These are phyloP conservation scores for Phrynocephalus versicolor DNA, from an alignment of 2,113 vertebrate genomes.

Conservation along the genomic window DNA sequence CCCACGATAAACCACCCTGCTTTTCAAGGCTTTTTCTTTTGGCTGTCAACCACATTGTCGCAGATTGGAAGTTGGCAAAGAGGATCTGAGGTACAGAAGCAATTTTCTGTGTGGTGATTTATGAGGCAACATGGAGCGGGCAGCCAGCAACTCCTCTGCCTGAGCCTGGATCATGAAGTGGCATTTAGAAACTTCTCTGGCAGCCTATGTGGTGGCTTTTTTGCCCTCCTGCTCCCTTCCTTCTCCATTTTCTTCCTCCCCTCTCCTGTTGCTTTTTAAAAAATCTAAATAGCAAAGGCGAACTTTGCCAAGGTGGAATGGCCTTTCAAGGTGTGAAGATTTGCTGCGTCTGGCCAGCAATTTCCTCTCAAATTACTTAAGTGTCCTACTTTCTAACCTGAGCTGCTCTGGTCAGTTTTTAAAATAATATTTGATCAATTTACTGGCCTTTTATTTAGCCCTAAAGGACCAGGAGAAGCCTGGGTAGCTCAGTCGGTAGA, in stretches of 20 bases:
- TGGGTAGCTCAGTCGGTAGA: too few relatives aligned
- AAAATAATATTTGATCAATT: too few relatives aligned
- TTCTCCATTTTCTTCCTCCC: neutral
- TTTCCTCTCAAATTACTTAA: neutral
- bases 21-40: conserved; percentile 40
- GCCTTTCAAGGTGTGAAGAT: neutral
- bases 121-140: neutral
- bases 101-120: conserved; percentile 36
- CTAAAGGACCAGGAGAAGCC: too few relatives aligned
- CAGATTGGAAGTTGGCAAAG: conserved; percentile 45
- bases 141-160: neutral
- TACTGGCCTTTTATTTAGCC: too few relatives aligned
- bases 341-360: neutral
- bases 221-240: rapidly evolving
- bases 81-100: conserved; percentile 47
- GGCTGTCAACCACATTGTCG: conserved; percentile 51
- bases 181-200: neutral
- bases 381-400: too few relatives aligned
- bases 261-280: neutral
- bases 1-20: conserved; percentile 40
- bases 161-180: neutral
- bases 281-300: neutral
- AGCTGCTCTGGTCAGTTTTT: too few relatives aligned
- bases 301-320: too few relatives aligned
- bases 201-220: neutral